Percentiles rank a stretch among this genome's conserved stretches.
These are phyloP conservation scores for Pygocentrus nattereri DNA, from an alignment of 2,797 vertebrate species.

Conservation along the genomic window DNA sequence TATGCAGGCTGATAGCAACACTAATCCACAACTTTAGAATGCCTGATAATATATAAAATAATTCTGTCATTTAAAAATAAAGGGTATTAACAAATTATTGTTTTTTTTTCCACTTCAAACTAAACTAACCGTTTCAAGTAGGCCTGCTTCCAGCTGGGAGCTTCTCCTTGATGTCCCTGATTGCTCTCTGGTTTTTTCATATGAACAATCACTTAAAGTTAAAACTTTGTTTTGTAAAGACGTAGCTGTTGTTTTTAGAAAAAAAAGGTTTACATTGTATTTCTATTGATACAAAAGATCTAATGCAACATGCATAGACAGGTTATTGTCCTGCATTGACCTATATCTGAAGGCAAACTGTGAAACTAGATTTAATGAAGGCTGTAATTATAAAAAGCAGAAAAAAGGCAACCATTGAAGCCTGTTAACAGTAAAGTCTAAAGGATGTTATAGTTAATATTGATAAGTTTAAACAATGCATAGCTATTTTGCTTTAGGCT, in stretches of 20 bases:
- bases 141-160: background rate
- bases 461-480: too few species aligned
- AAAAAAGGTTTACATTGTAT: too few species aligned
- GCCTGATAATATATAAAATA: conserved; percentile 43
- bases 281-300: too few species aligned
- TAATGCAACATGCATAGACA: too few species aligned
- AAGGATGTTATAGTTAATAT: too few species aligned
- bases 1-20: conserved; percentile 76
- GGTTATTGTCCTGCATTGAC: too few species aligned
- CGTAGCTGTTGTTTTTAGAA: background rate
- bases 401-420: too few species aligned
- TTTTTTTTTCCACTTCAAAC: conserved; percentile 16
- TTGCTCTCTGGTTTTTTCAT: background rate
- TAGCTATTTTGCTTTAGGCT: too few species aligned
- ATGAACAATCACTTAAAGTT: background rate
- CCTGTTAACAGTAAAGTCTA: too few species aligned
- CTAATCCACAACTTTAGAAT: conserved; percentile 72
- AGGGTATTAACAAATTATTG: conserved; percentile 15
- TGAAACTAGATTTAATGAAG: too few species aligned
- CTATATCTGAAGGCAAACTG: too few species aligned
- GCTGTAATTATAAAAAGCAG: too few species aligned
- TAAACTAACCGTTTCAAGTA: background rate
- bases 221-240: background rate
- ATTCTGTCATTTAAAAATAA: conserved; percentile 31
- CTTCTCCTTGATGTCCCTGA: background rate